Base-by-base conservation (phyloP, 2,113 vertebrate genomes). In the Neolamprologus cancellatus region DNA sequence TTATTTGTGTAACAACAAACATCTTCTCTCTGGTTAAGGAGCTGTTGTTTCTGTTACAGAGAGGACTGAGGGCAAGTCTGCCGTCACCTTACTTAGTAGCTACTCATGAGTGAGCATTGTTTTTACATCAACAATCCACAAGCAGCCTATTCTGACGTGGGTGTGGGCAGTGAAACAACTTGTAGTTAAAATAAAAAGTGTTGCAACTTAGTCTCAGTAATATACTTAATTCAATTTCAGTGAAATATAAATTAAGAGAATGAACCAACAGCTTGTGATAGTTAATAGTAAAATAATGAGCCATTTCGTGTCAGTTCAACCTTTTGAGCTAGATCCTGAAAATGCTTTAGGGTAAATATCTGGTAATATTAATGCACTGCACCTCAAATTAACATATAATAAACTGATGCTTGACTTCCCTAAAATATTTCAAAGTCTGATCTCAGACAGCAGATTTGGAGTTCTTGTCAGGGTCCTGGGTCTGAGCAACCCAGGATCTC, bases 1-100 rank as follows among this genome's bases (percentile, higher is more conserved):
- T 17, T 89, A 84, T 89, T 83, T 91, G 64, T 88, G 36, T 82
- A 25, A 36, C 32, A 52, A 92, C 59, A 88, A 83, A 15, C 14
- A 3, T 34, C 10, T 12, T 13, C 48, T 89, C 50, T 88, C 10
- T 55, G n/a, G 30, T 71, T 71, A 71, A 71, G 66, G 20, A 44
- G 36, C 36, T 71, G 3, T 10, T 71, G 36, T 71, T 25, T 71
- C 20, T 44, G 5, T 71, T 71, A 25, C 36, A 41, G 66, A 36
- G 20, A 71, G 13, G 20, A 25, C 13, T 71, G 66, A 44, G 30
- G 66, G 36, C 36, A 41, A 44, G 36, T 71, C 66, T 71, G 39
- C 39, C 3, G 2, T 1, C 36, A 44, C 5, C 13, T 25, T 44
- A 44, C 36, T 8, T 25, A 69, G 20, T 25, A 71, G 13, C n/a